Evolutionary conservation across 1,140 invertebrate species (phyloP).

Genomic region (Drosophila lowei): DNA sequence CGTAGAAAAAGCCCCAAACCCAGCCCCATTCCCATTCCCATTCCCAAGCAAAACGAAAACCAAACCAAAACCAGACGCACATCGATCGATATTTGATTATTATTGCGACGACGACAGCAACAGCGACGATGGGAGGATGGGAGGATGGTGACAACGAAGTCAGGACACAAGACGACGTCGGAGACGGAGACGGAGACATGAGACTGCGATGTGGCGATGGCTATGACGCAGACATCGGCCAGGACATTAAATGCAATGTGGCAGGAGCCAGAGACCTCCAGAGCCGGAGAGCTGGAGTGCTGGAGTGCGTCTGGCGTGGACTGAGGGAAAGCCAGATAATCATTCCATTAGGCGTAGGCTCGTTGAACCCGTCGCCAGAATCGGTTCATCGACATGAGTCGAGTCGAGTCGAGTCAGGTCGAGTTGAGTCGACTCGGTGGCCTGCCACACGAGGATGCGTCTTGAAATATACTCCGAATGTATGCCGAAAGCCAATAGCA

Average conservation of each 20-base stretch:
- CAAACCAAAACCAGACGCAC: constrained; percentile 75
- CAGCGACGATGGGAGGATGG: neutral
- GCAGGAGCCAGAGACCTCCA: constrained; percentile 2
- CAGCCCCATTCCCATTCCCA: constrained; percentile 4
- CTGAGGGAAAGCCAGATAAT: constrained; percentile 56
- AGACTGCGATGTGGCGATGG: neutral
- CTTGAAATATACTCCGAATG: too few species aligned
- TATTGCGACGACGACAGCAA: constrained; percentile 57
- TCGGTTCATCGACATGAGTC: constrained; percentile 59
- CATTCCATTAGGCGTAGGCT: constrained; percentile 69
- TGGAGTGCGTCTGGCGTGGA: constrained; percentile 24
- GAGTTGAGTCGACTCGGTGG: too few species aligned
- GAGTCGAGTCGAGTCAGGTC: too few species aligned
- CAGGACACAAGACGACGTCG: constrained; percentile 60
- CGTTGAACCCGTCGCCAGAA: constrained; percentile 53
- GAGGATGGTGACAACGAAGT: constrained; percentile 35
- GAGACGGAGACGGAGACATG: neutral
- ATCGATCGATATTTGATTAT: constrained; percentile 83
- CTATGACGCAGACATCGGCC: constrained; percentile 16
- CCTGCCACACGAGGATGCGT: too few species aligned
- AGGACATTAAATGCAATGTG: constrained; percentile 56
- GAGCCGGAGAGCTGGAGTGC: too few species aligned
- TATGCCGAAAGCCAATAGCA: too few species aligned
- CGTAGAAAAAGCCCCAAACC: constrained; percentile 28
- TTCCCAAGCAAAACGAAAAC: constrained; percentile 19